These are phyloP conservation scores for Rhagophthalmus giganteus DNA, from an alignment of 2,888 invertebrate species.

Conservation along the genomic window DNA sequence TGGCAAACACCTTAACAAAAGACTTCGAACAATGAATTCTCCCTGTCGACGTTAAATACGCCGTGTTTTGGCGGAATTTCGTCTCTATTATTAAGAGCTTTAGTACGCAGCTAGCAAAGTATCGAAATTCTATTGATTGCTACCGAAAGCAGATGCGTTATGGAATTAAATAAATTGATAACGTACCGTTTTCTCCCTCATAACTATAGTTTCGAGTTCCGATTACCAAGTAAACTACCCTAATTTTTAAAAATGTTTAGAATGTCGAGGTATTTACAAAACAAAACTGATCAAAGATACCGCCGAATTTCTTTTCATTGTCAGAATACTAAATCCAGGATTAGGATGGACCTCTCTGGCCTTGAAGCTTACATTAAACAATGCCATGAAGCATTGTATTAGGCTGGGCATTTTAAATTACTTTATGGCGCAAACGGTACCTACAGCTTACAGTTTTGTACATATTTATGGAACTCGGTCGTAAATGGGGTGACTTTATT, in stretches of 20 bases:
- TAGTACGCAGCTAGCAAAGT: slow-evolving; percentile 19
- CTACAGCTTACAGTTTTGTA: slow-evolving; percentile 9
- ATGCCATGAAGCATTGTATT: slow-evolving; percentile 31
- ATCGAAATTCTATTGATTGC: slow-evolving; percentile 27
- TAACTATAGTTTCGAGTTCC: no score
- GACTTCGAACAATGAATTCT: slow-evolving; percentile 26
- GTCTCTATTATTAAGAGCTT: slow-evolving; percentile 24
- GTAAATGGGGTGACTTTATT: slow-evolving; percentile 21
- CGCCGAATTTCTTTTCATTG: slow-evolving; percentile 27
- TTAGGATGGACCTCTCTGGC: slow-evolving; percentile 25
- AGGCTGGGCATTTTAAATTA: slow-evolving; percentile 29
- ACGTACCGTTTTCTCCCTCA: no score
- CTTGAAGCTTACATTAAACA: slow-evolving; percentile 29
- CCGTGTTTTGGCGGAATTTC: slow-evolving; percentile 24
- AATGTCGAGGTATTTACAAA: slow-evolving; percentile 2
- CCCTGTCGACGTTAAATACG: slow-evolving; percentile 20
- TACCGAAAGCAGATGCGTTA: slow-evolving; percentile 21
- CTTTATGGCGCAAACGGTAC: slow-evolving; percentile 24
- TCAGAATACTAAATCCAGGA: slow-evolving; percentile 27
- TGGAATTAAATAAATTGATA: slow-evolving; percentile 23
- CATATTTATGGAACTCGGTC: slow-evolving; percentile 19
- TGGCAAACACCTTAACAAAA: slow-evolving; percentile 31
- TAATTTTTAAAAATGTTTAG: slow-evolving; percentile 1
- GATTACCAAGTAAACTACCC: no score
- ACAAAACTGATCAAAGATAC: slow-evolving; percentile 25